Percentiles rank a stretch among this genome's conserved stretches.
These are phyloP conservation scores for Nothocercus nigrocapillus DNA, from an alignment of 2,113 vertebrate genomes.

Conservation along the genomic window DNA sequence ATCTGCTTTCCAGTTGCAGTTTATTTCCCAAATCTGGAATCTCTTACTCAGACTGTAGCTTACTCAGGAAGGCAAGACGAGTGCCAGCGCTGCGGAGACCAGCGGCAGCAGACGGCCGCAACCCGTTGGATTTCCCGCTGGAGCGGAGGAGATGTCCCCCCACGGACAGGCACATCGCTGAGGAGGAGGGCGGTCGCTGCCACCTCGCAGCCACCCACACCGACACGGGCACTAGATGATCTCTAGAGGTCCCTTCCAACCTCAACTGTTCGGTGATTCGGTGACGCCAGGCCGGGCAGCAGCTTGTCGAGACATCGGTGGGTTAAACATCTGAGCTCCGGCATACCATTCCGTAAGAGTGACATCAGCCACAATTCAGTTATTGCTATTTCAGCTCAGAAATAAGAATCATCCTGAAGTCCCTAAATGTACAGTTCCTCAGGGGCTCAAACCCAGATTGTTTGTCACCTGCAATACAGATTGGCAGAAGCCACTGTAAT, in stretches of 20 bases:
- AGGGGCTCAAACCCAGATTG: neutral
- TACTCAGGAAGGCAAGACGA: neutral
- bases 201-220: neutral
- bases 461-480: neutral
- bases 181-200: neutral
- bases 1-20: neutral
- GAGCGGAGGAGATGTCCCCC: neutral
- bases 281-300: neutral
- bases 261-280: no score
- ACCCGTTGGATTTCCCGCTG: neutral
- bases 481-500: neutral
- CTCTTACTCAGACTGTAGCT: neutral
- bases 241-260: no score
- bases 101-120: neutral
- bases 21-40: neutral
- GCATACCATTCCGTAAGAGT: neutral
- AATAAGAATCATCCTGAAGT: neutral
- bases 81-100: neutral
- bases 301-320: neutral
- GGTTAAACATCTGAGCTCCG: neutral
- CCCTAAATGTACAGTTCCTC: neutral
- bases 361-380: neutral
- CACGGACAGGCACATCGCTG: rapidly evolving
- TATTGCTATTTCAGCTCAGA: neutral
- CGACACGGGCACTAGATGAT: neutral